Evolutionary conservation across 2,888 invertebrate species (phyloP).

Genomic region (Rhamnusium bicolor): DNA sequence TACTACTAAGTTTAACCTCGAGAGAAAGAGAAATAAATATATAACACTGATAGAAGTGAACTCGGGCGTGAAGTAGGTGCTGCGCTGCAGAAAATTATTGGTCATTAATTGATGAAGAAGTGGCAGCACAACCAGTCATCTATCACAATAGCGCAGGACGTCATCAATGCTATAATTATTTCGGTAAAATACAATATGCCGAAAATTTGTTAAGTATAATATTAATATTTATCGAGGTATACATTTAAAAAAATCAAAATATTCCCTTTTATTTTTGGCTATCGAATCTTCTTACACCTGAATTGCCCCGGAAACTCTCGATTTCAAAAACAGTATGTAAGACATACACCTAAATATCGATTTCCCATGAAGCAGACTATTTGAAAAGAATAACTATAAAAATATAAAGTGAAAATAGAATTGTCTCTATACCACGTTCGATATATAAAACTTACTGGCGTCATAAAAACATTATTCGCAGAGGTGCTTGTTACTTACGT

Average conservation of each 20-base stretch:
- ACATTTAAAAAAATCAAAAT: not conserved
- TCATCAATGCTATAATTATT: too few species aligned
- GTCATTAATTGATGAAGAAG: too few species aligned
- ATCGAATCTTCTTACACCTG: not conserved
- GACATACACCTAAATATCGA: slow-evolving; percentile 22
- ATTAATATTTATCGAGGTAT: too few species aligned
- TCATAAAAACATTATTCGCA: slow-evolving; percentile 42
- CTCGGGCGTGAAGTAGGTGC: too few species aligned
- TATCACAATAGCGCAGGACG: too few species aligned
- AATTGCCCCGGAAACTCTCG: not conserved
- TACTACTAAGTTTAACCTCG: too few species aligned
- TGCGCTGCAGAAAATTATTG: too few species aligned
- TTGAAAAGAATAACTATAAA: slow-evolving; percentile 34
- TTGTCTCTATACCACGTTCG: slow-evolving; percentile 44
- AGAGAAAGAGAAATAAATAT: too few species aligned
- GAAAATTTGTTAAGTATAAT: too few species aligned
- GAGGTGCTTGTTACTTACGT: slow-evolving; percentile 29
- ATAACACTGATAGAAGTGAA: too few species aligned
- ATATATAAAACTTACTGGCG: slow-evolving; percentile 46
- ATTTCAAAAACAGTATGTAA: not conserved
- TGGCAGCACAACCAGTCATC: too few species aligned
- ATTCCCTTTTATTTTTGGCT: not conserved
- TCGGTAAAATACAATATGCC: too few species aligned
- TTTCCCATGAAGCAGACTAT: slow-evolving; percentile 19
- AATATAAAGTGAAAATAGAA: slow-evolving; percentile 47